Conservation (phyloP, 2,888 invertebrate genomes). For the Ceriagrion tenellum region DNA sequence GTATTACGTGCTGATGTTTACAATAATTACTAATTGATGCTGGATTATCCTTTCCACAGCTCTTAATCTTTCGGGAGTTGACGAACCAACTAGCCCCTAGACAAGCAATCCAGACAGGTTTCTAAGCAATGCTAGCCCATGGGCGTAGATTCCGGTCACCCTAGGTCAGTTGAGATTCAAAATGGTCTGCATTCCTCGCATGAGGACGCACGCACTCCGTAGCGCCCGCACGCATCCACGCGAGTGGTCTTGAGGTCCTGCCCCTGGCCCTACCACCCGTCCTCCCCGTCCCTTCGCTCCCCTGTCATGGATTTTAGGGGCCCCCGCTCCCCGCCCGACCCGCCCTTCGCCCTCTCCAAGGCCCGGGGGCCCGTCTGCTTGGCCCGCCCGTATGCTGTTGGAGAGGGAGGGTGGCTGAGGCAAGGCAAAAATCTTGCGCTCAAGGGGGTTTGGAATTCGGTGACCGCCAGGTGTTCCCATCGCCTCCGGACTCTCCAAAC, state of each 20-base stretch:
- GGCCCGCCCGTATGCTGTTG: not conserved
- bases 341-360: not conserved
- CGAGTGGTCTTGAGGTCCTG: not conserved
- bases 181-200: not conserved
- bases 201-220: not conserved
- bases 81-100: no score
- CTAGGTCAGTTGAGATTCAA: slow-evolving; percentile 22
- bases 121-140: not conserved
- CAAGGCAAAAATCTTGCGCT: not conserved
- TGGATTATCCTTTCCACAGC: no score
- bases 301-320: not conserved
- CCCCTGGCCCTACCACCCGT: not conserved
- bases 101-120: not conserved
- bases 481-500: not conserved
- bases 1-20: no score
- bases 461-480: slow-evolving; percentile 21
- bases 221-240: not conserved
- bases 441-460: slow-evolving; percentile 4
- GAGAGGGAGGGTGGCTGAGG: not conserved
- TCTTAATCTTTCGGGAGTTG: no score
- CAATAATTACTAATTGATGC: no score
- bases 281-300: not conserved
- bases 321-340: not conserved
- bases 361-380: not conserved
- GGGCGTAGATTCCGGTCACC: not conserved